A percentile compares a stretch with the other conserved stretches of the same genome.
Conservation (phyloP, 2,888 invertebrate species). For the Limnephilus auricula region DNA sequence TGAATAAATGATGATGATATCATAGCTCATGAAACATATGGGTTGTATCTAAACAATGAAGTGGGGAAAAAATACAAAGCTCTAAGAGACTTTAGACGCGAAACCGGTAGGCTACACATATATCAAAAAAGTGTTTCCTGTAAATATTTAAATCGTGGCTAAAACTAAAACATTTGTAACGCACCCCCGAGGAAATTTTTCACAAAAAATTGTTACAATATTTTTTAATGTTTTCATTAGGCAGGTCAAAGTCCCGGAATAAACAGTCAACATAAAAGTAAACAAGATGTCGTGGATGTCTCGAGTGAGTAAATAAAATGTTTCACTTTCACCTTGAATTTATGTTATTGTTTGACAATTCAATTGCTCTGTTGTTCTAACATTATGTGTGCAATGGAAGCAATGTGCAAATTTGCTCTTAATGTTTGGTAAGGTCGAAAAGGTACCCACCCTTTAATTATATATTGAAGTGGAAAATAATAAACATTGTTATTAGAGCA, state of each 20-base stretch:
- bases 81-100: neutral
- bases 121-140: neutral
- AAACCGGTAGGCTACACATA: neutral
- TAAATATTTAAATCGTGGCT: too few species aligned
- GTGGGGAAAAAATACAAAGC: too few species aligned
- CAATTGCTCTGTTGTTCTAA: neutral
- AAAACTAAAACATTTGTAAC: too few species aligned
- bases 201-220: neutral
- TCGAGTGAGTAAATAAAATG: neutral
- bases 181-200: neutral
- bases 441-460: neutral
- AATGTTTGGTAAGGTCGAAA: neutral
- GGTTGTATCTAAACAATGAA: too few species aligned
- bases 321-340: neutral
- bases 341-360: neutral
- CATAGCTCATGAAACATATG: too few species aligned
- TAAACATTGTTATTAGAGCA: neutral
- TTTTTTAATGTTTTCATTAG: neutral
- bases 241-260: neutral
- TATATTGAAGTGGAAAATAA: neutral
- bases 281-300: neutral
- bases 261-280: neutral
- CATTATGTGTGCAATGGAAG: neutral
- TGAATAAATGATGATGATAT: too few species aligned
- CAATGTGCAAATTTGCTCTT: neutral